phyloP scores from a whole-genome alignment of 1,140 invertebrate species.

The Leptinotarsa texana region DNA sequence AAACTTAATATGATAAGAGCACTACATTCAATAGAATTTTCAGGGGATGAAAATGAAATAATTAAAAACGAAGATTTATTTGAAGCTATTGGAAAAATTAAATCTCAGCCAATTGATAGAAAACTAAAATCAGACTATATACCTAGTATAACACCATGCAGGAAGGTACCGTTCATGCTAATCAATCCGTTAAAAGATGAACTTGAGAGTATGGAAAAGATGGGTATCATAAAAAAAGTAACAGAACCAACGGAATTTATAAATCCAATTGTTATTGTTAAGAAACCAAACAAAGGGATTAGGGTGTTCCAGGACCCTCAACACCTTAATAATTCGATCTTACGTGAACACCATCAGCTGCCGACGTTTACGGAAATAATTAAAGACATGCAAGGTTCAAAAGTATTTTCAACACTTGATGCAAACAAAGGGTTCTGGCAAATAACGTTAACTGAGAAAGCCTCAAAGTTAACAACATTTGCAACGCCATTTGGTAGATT shows the following conservation, averaged over 20 bases:
- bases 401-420: slow-evolving; percentile 56
- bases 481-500: slow-evolving; percentile 57
- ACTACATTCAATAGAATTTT: no score
- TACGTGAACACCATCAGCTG: slow-evolving; percentile 54
- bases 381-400: slow-evolving; percentile 47
- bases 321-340: slow-evolving; percentile 56
- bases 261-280: neutral
- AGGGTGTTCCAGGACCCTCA: slow-evolving; percentile 56
- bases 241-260: neutral
- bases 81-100: neutral
- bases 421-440: slow-evolving; percentile 56
- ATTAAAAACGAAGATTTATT: neutral
- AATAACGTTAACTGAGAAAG: slow-evolving; percentile 48
- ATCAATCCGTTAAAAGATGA: neutral
- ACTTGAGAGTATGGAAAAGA: neutral
- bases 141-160: neutral
- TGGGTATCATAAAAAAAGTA: neutral
- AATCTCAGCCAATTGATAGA: neutral
- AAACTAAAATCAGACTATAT: neutral
- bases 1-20: no score
- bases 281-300: slow-evolving; percentile 1
- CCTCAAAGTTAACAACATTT: slow-evolving; percentile 56
- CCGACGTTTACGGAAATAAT: slow-evolving; percentile 54
- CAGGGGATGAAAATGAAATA: neutral
- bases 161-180: neutral